A percentile compares a stretch with the other conserved stretches of the same genome.
phyloP scores from a whole-genome alignment of 2,888 invertebrate genomes.

The Erebia palarica region DNA sequence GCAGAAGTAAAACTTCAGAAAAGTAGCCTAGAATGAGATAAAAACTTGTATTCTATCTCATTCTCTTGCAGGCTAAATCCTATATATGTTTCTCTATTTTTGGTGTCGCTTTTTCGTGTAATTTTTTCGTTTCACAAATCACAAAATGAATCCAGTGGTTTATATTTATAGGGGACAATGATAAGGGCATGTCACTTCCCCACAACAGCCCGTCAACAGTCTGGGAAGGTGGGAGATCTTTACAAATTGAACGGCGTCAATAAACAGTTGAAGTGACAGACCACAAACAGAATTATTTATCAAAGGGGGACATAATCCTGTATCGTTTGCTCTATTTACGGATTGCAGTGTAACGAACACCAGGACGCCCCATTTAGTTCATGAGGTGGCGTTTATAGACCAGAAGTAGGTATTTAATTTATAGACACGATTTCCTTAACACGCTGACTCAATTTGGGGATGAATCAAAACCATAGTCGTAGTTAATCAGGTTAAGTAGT shows the following conservation, averaged over 20 bases:
- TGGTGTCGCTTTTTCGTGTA: too few species aligned
- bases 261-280: slow-evolving; percentile 34
- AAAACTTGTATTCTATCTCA: too few species aligned
- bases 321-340: slow-evolving; percentile 34
- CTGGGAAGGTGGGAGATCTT: slow-evolving; percentile 16
- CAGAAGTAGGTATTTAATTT: not conserved
- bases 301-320: slow-evolving; percentile 35
- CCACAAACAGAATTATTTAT: slow-evolving; percentile 31
- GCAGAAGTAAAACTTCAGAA: too few species aligned
- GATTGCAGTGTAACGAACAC: slow-evolving; percentile 29
- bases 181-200: slow-evolving; percentile 15
- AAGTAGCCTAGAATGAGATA: too few species aligned
- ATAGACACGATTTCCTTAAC: not conserved
- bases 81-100: too few species aligned
- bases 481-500: too few species aligned
- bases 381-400: not conserved
- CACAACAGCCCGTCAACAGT: slow-evolving; percentile 10
- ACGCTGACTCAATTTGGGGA: not conserved
- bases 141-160: not conserved
- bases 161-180: not conserved
- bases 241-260: slow-evolving; percentile 31
- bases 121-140: too few species aligned
- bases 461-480: not conserved
- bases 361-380: not conserved
- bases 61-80: too few species aligned